Conservation (phyloP, 1,140 invertebrate genomes). For the Drosophila kanapiae region DNA sequence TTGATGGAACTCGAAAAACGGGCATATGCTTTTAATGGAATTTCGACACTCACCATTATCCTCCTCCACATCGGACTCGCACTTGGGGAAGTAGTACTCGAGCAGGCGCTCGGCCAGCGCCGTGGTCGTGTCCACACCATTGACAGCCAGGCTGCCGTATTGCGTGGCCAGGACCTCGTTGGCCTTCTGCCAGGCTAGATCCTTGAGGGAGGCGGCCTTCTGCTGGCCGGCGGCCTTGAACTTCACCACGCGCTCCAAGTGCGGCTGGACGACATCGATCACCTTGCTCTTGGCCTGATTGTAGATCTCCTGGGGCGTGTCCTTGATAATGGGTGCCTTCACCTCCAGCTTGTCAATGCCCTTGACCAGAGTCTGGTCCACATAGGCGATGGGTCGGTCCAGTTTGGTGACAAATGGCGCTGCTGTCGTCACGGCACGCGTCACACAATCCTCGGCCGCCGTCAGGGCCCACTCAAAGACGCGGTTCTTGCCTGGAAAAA, state of each 20-base stretch:
- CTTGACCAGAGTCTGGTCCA: constrained; percentile 89
- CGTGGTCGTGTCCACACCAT: constrained; percentile 88
- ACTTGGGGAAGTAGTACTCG: constrained; percentile 89
- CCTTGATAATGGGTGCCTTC: constrained; percentile 89
- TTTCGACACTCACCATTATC: constrained; percentile 83
- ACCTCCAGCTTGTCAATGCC: constrained; percentile 89
- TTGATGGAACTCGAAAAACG: neutral
- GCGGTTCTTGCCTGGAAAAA: constrained; percentile 86
- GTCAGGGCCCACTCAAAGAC: constrained; percentile 89
- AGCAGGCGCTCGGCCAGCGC: constrained; percentile 88
- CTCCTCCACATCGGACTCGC: constrained; percentile 86
- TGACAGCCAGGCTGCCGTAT: constrained; percentile 88
- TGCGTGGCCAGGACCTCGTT: constrained; percentile 89
- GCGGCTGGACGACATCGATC: constrained; percentile 87
- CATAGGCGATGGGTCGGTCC: constrained; percentile 88
- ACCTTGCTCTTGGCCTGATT: constrained; percentile 90
- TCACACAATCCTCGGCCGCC: constrained; percentile 89
- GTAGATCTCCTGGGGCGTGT: constrained; percentile 90
- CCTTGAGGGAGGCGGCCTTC: constrained; percentile 88
- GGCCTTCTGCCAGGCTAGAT: constrained; percentile 89
- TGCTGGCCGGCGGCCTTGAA: constrained; percentile 87
- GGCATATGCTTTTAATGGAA: neutral
- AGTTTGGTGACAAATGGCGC: constrained; percentile 88
- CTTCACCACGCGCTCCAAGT: constrained; percentile 87
- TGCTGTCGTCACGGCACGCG: constrained; percentile 87